phyloP scores from a whole-genome alignment of 2,797 vertebrate genomes.

The Coccyzus lansbergi region DNA sequence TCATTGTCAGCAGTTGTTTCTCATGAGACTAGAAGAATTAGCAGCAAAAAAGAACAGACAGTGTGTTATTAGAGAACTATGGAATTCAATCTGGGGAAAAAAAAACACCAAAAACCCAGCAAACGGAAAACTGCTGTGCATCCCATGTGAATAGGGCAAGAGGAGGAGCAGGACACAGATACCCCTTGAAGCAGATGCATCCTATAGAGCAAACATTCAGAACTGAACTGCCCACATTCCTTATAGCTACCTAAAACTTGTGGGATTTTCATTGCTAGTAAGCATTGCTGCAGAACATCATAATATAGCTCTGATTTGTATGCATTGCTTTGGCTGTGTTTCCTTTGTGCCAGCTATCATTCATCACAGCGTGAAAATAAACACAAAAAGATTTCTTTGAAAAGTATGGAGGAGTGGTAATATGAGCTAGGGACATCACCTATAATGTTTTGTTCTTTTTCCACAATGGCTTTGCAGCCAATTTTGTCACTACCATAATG shows the following conservation, averaged over 20 bases:
- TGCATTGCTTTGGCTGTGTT: not conserved
- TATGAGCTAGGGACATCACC: not conserved
- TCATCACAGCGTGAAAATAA: slow-evolving; percentile 52
- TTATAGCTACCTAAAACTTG: not conserved
- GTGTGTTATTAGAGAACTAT: not conserved
- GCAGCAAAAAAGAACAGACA: not conserved
- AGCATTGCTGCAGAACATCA: not conserved
- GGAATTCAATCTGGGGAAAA: too few species aligned
- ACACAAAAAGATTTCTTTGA: not conserved
- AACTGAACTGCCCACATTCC: not conserved
- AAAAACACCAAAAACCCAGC: too few species aligned
- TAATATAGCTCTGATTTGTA: slow-evolving; percentile 18
- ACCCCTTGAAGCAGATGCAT: not conserved
- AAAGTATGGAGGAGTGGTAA: not conserved
- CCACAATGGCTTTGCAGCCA: not conserved
- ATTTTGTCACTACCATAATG: not conserved
- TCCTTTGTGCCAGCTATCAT: slow-evolving; percentile 34
- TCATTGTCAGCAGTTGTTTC: not conserved
- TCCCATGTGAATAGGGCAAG: not conserved
- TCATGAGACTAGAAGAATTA: not conserved
- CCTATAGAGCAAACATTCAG: not conserved
- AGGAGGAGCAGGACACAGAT: not conserved
- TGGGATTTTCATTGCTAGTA: not conserved
- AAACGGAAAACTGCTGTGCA: too few species aligned
- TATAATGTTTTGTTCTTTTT: not conserved